Conservation (phyloP, 2,113 vertebrate species). For the Paradisaea rubra region DNA sequence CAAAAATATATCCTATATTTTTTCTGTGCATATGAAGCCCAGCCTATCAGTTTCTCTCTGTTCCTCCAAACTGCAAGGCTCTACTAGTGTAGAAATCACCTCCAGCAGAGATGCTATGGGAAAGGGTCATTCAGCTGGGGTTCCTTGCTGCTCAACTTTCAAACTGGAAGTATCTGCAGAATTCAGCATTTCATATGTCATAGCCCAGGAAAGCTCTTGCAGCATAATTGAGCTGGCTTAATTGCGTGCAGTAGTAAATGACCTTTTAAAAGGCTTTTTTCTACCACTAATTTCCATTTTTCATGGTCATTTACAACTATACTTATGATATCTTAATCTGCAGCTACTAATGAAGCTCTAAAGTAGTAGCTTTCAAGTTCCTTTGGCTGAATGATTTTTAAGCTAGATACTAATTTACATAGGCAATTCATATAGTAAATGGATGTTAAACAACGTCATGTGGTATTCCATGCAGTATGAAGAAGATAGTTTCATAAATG, state of each 20-base stretch:
- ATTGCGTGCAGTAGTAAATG: not conserved
- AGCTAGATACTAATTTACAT: not conserved
- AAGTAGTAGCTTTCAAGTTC: slow-evolving; percentile 6
- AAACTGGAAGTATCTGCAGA: not conserved
- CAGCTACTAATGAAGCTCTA: slow-evolving; percentile 18
- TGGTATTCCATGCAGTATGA: not conserved
- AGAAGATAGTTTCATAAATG: not conserved
- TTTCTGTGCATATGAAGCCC: not conserved
- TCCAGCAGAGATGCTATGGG: not conserved
- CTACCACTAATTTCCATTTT: slow-evolving; percentile 25
- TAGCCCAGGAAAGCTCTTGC: not conserved
- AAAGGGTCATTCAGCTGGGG: not conserved
- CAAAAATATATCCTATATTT: not conserved
- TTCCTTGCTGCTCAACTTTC: not conserved
- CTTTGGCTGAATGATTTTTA: not conserved
- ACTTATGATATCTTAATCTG: not conserved
- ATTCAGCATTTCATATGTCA: not conserved
- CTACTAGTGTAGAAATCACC: not conserved
- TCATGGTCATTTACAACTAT: slow-evolving; percentile 10
- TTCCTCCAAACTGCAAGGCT: not conserved
- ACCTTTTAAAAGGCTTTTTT: slow-evolving; percentile 31
- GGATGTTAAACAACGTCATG: not conserved
- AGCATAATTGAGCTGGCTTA: not conserved
- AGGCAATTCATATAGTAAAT: not conserved
- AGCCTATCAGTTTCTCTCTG: not conserved